Conservation (phyloP, 2,797 vertebrate genomes). For the Protosalanx chinensis region DNA sequence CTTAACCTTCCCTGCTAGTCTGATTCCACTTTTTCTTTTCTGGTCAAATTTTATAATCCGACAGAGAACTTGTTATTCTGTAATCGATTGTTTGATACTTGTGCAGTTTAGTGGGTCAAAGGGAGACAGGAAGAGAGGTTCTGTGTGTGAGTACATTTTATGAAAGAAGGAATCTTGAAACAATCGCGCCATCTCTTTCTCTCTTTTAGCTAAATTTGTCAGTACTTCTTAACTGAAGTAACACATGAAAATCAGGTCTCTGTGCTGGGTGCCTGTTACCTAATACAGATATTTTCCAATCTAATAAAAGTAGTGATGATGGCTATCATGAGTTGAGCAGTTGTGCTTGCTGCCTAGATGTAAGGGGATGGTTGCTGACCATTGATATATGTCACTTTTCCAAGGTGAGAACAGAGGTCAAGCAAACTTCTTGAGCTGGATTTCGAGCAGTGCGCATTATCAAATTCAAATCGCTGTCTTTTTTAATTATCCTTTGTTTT, state of each 20-base stretch:
- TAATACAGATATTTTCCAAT: constrained; percentile 46
- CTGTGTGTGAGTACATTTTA: constrained; percentile 39
- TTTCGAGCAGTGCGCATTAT: constrained; percentile 12
- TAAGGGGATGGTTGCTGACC: constrained; percentile 24
- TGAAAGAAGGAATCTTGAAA: constrained; percentile 54
- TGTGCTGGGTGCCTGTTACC: constrained; percentile 41
- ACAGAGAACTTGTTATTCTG: constrained; percentile 31
- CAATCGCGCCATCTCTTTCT: constrained; percentile 23
- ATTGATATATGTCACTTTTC: constrained; percentile 21
- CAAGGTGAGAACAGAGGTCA: constrained; percentile 7
- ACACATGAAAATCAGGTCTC: constrained; percentile 42
- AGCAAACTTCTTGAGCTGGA: constrained; percentile 32
- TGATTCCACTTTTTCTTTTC: constrained; percentile 19
- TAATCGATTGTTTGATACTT: constrained; percentile 50
- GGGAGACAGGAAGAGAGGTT: constrained; percentile 34
- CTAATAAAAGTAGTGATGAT: constrained; percentile 35
- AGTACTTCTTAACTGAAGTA: constrained; percentile 41
- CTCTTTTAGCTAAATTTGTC: constrained; percentile 41
- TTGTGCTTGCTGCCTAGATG: constrained; percentile 21
- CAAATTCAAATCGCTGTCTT: too few species aligned
- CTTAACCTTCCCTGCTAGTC: constrained; percentile 13
- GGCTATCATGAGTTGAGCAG: constrained; percentile 20
- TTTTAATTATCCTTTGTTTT: too few species aligned
- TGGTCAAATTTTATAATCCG: constrained; percentile 33
- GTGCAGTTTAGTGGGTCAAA: constrained; percentile 37